Evolutionary conservation across 2,888 invertebrate genomes (phyloP).

Genomic region (Andrena hattorfiana): DNA sequence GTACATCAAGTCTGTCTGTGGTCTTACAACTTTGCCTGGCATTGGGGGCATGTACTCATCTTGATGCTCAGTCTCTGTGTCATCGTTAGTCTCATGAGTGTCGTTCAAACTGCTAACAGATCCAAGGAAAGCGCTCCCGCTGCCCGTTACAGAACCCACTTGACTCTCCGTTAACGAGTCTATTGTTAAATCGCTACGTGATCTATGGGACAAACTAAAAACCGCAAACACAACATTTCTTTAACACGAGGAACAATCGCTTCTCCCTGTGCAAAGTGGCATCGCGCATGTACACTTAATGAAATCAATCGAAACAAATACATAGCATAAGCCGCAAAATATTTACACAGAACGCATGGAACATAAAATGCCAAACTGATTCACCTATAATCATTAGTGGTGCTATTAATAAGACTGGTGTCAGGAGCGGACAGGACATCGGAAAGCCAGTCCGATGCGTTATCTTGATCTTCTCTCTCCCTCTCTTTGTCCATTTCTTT

Average conservation of each 20-base stretch:
- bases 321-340: slow-evolving; percentile 64
- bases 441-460: slow-evolving; percentile 86
- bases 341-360: slow-evolving; percentile 49
- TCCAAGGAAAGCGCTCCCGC: slow-evolving; percentile 84
- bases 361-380: slow-evolving; percentile 67
- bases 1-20: slow-evolving; percentile 1
- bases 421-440: slow-evolving; percentile 87
- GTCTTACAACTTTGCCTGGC: slow-evolving; percentile 88
- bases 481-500: slow-evolving; percentile 86
- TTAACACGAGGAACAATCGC: not conserved
- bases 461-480: slow-evolving; percentile 83
- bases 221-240: slow-evolving; percentile 6
- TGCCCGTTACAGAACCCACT: slow-evolving; percentile 83
- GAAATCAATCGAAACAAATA: slow-evolving; percentile 45
- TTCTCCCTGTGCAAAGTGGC: not conserved
- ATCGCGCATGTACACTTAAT: slow-evolving; percentile 33
- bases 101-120: slow-evolving; percentile 86
- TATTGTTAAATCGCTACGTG: slow-evolving; percentile 83
- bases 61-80: slow-evolving; percentile 83
- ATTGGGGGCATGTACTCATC: slow-evolving; percentile 88
- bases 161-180: slow-evolving; percentile 84
- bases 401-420: slow-evolving; percentile 82
- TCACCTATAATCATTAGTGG: slow-evolving; percentile 84
- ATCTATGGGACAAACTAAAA: slow-evolving; percentile 82
- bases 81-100: slow-evolving; percentile 85